phyloP scores from a whole-genome alignment of 2,888 invertebrate species.

The Thera obeliscata region DNA sequence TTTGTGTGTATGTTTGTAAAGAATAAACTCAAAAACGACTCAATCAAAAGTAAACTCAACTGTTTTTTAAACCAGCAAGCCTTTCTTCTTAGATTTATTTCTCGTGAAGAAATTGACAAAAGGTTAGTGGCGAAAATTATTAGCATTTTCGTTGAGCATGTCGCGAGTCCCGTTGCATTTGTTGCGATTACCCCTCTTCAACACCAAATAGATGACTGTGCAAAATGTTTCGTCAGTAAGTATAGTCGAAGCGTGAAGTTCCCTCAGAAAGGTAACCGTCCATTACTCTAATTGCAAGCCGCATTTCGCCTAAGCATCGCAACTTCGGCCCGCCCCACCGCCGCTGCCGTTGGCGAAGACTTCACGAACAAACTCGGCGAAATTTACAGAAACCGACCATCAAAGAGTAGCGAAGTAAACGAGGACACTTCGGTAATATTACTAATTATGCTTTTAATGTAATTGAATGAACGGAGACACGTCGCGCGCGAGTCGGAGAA shows the following conservation, averaged over 20 bases:
- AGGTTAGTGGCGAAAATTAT: conserved; percentile 25
- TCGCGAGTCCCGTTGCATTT: conserved; percentile 74
- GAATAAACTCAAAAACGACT: too few species aligned
- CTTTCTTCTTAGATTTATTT: too few species aligned
- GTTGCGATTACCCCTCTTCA: conserved; percentile 77
- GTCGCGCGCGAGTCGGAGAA: conserved; percentile 66
- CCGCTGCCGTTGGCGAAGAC: conserved; percentile 59
- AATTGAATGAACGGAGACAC: conserved; percentile 80
- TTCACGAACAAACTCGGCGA: conserved; percentile 74
- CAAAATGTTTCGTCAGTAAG: conserved; percentile 74
- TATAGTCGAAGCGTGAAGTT: conserved; percentile 78
- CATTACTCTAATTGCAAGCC: conserved; percentile 83
- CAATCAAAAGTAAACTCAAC: too few species aligned
- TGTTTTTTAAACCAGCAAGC: too few species aligned
- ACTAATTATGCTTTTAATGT: conserved; percentile 83
- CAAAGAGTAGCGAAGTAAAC: conserved; percentile 75
- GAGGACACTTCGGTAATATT: conserved; percentile 78
- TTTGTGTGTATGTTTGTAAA: too few species aligned
- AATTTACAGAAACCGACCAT: conserved; percentile 72
- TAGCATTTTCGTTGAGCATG: conserved; percentile 56
- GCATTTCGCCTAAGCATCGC: conserved; percentile 79
- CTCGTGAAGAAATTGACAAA: too few species aligned
- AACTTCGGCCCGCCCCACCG: conserved; percentile 66
- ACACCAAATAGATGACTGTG: conserved; percentile 68
- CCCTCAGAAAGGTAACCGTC: conserved; percentile 72